Base-by-base conservation (phyloP, 2,113 vertebrate species). In the Rallus limicola region DNA sequence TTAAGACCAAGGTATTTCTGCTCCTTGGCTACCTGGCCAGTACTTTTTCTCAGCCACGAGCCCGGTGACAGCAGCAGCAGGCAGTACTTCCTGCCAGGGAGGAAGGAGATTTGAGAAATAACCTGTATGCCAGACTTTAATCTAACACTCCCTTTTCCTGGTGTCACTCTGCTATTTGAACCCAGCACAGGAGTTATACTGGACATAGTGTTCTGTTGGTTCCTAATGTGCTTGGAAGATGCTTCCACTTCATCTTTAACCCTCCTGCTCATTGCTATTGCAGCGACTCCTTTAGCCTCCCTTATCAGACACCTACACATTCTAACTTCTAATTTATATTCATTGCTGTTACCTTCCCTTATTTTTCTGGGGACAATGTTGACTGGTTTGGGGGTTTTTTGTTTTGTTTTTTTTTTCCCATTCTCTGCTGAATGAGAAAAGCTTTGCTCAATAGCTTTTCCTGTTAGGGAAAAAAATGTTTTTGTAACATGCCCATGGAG, bases 291-390 rank as follows among this genome's bases (percentile, higher is more conserved):
- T 80, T 92, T 55, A 83, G 53, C 62, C 48, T 88, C 67, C 67
- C 86, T 94, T 91, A 96, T 92, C 93, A 95, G 75, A 85, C 89
- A 92, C 62, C 92, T 90, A 58, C 86, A 75, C 58, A 16, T 58
- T 86, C 65, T 63, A 93, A 88, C 59, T 88, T 58, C 70, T 82
- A 9, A 76, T 92, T 88, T 76, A 91, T 88, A 95, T 91, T 91
- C 92, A 91, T 88, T 68, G 75, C 86, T 90, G 60, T 44, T 75
- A 75, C 24, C 36, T 87, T 65, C 64, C 65, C 44, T 79, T 86
- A 44, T 91, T 95, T 92, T 94, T 68, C 86, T 76, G 76, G n/a
- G 76, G 53, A 88, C 14, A 21, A 38, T 21, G 29, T 79, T 76
- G n/a, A 55, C 67, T 80, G n/a, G 18, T 26, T 80, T 63, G 3